Base-by-base conservation (phyloP, 1,140 invertebrate genomes). In the Myzus persicae region DNA sequence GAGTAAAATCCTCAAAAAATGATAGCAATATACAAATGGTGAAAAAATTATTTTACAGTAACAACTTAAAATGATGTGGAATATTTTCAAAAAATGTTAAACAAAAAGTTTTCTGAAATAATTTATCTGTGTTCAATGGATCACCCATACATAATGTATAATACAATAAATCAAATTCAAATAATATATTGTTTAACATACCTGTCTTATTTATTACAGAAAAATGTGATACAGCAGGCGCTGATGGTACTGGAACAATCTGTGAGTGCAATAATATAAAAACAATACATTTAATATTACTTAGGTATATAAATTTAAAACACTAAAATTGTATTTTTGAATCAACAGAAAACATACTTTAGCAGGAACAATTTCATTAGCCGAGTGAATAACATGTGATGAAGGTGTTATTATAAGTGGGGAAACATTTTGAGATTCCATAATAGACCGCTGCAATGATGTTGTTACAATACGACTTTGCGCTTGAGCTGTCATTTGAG, bases 361-460 rank as follows among this genome's bases (percentile, higher is more conserved):
- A 59, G 89, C 91, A 85, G 91, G 48, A 84, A 93, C 46, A 51
- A 26, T 54, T 26, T 93, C 81, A 84, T 82, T 85, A 40, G 81
- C 9, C 0, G 46, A 51, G 26, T 93, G 91, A 40, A 54, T 93
- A 38, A 91, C 90, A 84, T 85, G 91, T 9, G 91, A 54, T 31
- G 36, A 59, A 42, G 87, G 87, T 89, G 87, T 89, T 38, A 90
- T 90, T 90, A 90, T 90, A 20, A 90, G 89, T 44, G 89, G 89
- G 31, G 89, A 90, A 31, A 90, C 89, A 67, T 90, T 90, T n/a
- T 90, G 89, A 59, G 89, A 90, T 90, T 90, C 89, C 26, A 90
- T 90, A 31, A 90, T 90, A 31, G 89, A 67, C 31, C 89, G 38
- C n/a, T 90, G 36, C 31, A 90, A 67, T 42, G 51, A n/a, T 59